Base-by-base conservation (phyloP, 1,140 invertebrate species). In the Dolichoris vasculosae region DNA sequence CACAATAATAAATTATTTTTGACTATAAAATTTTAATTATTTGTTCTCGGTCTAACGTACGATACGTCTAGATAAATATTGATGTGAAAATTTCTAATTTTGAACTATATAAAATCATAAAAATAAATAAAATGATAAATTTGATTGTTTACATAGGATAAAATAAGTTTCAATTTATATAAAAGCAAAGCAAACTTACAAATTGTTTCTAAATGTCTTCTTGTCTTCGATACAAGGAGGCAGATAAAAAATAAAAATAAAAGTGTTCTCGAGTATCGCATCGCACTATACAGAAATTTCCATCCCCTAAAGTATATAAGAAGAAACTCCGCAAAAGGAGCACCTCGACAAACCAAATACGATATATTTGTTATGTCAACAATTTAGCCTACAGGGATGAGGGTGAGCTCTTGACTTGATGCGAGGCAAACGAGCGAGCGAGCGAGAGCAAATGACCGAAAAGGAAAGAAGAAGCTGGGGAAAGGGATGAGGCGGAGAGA, bases 281-380 rank as follows among this genome's bases (percentile, higher is more conserved):
- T 13, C 11, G 67, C 67, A 26, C 9, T 43, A 51, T n/a, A 32
- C 20, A 77, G 48, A 78, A 63, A 71, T 82, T 85, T 55, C 35
- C 48, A 43, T 80, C 73, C 78, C 69, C 78, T 51, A 55, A 63
- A 23, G 51, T 38, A 2, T 78, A 59, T 15, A 38, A 35, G 30
- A 55, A 26, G 48, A 7, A 46, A 80, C 3, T n/a, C 2, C 2
- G 75, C 75, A 35, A 35, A 64, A 55, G 82, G 87, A 81, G 82
- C 83, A 85, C 83, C 73, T 59, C 55, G 83, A 84, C 48, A 83
- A 88, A 87, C 78, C 89, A 88, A 91, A 90, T 88, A 89, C 90
- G 89, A 92, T 93, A 92, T 93, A 93, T 92, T 93, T 91, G 90
- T 90, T 89, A 89, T 93, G 92, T 92, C 92, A 92, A 92, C 92